Base-by-base conservation (phyloP, 2,888 invertebrate species). In the Sphaerophoria rueppellii region DNA sequence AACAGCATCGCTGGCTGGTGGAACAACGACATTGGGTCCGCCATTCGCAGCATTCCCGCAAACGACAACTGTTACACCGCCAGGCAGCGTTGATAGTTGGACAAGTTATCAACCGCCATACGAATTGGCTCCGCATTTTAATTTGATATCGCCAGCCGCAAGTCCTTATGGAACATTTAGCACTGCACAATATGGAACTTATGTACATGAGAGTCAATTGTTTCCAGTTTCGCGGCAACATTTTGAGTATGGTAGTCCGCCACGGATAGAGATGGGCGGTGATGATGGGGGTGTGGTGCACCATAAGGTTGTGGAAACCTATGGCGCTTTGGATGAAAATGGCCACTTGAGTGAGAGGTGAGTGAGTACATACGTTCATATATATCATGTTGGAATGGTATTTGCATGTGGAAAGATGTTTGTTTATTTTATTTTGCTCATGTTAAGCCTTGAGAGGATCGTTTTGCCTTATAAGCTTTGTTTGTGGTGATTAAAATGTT, bases 11-110 rank as follows among this genome's bases (percentile, higher is more conserved):
- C 71, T 89, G 57, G 88, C 24, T 24, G 24, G 90, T 72, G 88
- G 90, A 61, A 94, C 94, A 43, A 88, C 88, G 9, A 88, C 91
- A 0, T 76, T 92, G 73, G 91, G 90, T 0, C 94, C 95, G 5
- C 95, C 95, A 43, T 94, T 94, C 5, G 93, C 94, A 87, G 92
- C 94, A 55, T 94, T 94, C 88, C 93, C 94, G 1, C 94, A 94
- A 89, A 94, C 94, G 2, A 92, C 93, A n/a, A 91, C 94, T 3
- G 90, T 93, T 65, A 91, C 93, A 87, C 92, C 95, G 87, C 92
- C 93, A 78, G 93, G 95, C 79, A 95, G 96, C 2, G 94, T 95
- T 0, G 96, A 96, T 89, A 95, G 96, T 65, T 97, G 96, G 96
- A 95, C 95, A 0, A 91, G 91, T 87, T 96, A 96, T 89, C 95